Base-by-base conservation (phyloP, 1,140 invertebrate species). In the Dendroctonus valens region DNA sequence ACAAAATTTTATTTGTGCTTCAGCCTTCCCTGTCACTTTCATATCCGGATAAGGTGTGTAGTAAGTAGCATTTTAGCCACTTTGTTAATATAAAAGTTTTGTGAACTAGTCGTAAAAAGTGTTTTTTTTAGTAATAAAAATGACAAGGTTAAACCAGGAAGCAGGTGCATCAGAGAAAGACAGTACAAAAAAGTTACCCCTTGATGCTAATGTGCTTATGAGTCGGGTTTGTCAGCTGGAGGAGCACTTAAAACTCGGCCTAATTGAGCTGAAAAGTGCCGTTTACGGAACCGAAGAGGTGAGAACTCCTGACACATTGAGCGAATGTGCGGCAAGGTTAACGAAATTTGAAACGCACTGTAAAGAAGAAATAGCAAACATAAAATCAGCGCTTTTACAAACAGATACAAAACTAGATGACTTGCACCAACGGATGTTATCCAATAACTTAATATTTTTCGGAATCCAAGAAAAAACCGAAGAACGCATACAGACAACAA, bases 191-290 rank as follows among this genome's bases (percentile, higher is more conserved):
- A 26, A 26, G 3, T 26, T 26, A 26, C 26, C 26, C 26, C 26
- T 26, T 26, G 26, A 26, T 26, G 26, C 26, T 26, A 55, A 55
- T n/a, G 38, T 8, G 26, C 39, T 55, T 3, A 9, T 55, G 38
- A n/a, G 8, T 41, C 11, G 53, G n/a, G 53, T 55, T 7, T n/a
- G 41, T 6, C 38, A 55, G 14, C 39, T 55, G 26, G 53, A 55
- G 53, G 7, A 9, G 39, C 39, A 40, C 39, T 41, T 55, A 11
- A 6, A 40, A 26, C 7, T 0, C 53, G 53, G 53, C 7, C 14
- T 55, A 11, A 40, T 8, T 11, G 53, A 55, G 11, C 53, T 55
- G 26, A 55, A 55, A 55, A 55, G 39, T 39, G 53, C 39, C 9
- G 38, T 55, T 8, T 55, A 41, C 37, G 53, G 53, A 11, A 55